These are phyloP conservation scores for Pseudolaguvia tuberculata DNA, from an alignment of 2,113 vertebrate genomes.

Conservation along the genomic window DNA sequence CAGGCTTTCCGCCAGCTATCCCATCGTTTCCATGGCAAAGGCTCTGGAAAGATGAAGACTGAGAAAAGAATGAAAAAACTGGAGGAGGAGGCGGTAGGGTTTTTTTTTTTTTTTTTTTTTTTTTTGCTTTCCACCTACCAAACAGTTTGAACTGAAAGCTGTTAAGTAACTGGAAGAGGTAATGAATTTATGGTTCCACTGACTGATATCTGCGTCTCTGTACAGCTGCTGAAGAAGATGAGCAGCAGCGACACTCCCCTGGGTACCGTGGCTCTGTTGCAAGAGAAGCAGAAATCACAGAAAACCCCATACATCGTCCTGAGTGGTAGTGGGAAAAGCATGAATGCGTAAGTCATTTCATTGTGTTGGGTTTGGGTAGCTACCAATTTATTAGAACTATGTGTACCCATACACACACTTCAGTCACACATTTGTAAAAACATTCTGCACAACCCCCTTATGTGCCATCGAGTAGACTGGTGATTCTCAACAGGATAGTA, in stretches of 20 bases:
- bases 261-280: constrained; percentile 85
- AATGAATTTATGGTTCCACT: not conserved
- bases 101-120: too few relatives aligned
- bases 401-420: too few relatives aligned
- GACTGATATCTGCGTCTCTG: not conserved
- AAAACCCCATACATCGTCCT: constrained; percentile 90
- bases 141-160: not conserved
- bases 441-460: not conserved
- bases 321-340: constrained; percentile 90
- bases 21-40: constrained; percentile 87
- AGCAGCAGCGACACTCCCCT: constrained; percentile 90
- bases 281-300: constrained; percentile 93
- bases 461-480: not conserved
- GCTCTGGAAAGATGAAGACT: constrained; percentile 91
- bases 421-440: not conserved
- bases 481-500: too few relatives aligned
- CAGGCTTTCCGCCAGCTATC: constrained; percentile 89
- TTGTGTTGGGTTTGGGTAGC: not conserved
- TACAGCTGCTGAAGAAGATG: constrained; percentile 88
- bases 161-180: not conserved
- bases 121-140: constrained; percentile 8
- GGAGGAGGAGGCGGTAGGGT: constrained; percentile 82
- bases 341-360: constrained; percentile 75
- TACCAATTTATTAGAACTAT: not conserved
- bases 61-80: constrained; percentile 90